phyloP scores from a whole-genome alignment of 2,113 vertebrate species.

The Actenoides hombroni region DNA sequence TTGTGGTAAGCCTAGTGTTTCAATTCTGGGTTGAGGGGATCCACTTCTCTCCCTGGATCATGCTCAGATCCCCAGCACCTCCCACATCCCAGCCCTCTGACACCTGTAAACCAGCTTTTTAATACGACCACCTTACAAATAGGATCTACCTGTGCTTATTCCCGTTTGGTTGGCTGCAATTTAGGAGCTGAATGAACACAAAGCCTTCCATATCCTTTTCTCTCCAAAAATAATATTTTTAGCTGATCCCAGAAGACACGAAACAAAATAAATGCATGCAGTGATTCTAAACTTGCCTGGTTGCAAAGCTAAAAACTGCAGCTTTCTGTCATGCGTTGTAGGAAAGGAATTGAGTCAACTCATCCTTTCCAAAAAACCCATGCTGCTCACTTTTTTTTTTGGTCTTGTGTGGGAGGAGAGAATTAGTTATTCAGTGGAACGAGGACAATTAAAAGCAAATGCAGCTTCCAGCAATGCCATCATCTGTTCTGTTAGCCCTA shows the following conservation, averaged over 20 bases:
- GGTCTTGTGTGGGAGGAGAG: conserved; percentile 36
- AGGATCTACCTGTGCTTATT: neutral
- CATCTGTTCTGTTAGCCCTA: conserved; percentile 22
- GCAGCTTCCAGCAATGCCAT: conserved; percentile 22
- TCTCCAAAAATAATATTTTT: conserved; percentile 1
- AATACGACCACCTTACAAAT: neutral
- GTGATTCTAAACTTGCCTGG: neutral
- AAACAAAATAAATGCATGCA: conserved; percentile 28
- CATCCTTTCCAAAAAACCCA: conserved; percentile 38
- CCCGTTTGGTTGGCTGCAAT: neutral
- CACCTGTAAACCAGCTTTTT: neutral
- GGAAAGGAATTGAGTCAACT: conserved; percentile 38
- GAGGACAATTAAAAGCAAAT: conserved; percentile 50
- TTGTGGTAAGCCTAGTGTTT: neutral
- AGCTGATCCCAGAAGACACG: conserved; percentile 36
- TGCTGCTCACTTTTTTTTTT: neutral
- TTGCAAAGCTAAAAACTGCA: conserved; percentile 63
- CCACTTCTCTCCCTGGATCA: neutral
- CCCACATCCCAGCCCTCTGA: neutral
- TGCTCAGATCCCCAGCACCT: neutral
- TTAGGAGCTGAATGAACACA: neutral
- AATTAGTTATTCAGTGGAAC: conserved; percentile 47
- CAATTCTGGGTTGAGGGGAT: neutral
- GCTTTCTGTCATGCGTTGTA: conserved; percentile 30
- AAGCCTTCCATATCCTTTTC: neutral